These are phyloP conservation scores for Colaptes auratus DNA, from an alignment of 2,113 vertebrate species.

Conservation along the genomic window DNA sequence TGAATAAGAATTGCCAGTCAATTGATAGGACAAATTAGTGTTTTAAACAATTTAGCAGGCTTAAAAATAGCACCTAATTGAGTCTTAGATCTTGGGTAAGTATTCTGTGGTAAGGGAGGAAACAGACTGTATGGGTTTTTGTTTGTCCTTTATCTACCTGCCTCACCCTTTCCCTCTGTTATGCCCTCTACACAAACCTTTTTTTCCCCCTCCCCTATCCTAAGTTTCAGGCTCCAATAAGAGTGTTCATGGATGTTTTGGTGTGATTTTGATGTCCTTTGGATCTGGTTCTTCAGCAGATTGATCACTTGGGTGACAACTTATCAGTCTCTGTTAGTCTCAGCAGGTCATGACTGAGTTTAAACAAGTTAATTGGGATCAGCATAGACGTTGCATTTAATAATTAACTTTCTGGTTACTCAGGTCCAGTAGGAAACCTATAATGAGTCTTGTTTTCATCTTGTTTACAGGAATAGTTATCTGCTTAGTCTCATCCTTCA, in stretches of 20 bases:
- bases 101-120: not conserved
- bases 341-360: slow-evolving; percentile 24
- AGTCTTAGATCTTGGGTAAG: not conserved
- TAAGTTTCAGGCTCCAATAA: not conserved
- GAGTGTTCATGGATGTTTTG: not conserved
- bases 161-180: not conserved
- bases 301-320: fast-evolving
- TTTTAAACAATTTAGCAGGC: not conserved
- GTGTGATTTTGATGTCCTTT: not conserved
- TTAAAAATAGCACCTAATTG: not conserved
- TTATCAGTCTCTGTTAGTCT: not conserved
- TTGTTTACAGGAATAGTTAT: slow-evolving; percentile 70
- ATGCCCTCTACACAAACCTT: not conserved
- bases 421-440: slow-evolving; percentile 48
- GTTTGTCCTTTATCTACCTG: not conserved
- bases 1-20: not conserved
- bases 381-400: slow-evolving; percentile 54
- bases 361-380: slow-evolving; percentile 7
- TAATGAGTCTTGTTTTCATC: slow-evolving; percentile 54
- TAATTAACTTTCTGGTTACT: slow-evolving; percentile 67
- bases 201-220: not conserved
- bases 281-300: not conserved
- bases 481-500: slow-evolving; percentile 45
- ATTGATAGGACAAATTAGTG: not conserved
- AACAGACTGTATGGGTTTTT: not conserved